Conservation (phyloP, 2,797 vertebrate genomes). For the Sebastes dallii region DNA sequence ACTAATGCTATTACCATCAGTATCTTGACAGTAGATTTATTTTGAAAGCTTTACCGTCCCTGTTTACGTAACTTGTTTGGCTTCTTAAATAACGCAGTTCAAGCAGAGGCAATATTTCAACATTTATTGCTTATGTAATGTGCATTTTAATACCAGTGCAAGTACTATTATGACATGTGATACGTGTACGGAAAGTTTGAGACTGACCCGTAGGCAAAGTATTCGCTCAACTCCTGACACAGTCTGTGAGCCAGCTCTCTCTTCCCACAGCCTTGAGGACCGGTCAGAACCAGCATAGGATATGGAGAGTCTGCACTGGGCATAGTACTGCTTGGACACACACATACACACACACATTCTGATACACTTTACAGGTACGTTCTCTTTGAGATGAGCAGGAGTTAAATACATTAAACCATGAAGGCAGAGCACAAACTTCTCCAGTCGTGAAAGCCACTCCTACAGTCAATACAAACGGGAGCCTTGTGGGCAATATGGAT, state of each 20-base stretch:
- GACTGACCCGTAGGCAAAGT: constrained; percentile 90
- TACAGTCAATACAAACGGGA: constrained; percentile 43
- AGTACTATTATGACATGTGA: background rate
- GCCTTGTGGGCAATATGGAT: constrained; percentile 45
- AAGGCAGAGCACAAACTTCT: constrained; percentile 12
- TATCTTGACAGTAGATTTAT: background rate
- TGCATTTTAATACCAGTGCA: background rate
- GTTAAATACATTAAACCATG: constrained; percentile 18
- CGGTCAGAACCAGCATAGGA: constrained; percentile 91
- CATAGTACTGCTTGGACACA: constrained; percentile 86
- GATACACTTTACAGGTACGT: background rate
- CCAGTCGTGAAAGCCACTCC: constrained; percentile 18
- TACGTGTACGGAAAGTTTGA: background rate
- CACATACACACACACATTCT: constrained; percentile 17
- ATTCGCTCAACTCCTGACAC: constrained; percentile 87
- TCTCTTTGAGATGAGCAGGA: background rate
- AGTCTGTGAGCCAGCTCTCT: constrained; percentile 88
- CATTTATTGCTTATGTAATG: background rate
- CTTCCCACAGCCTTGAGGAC: constrained; percentile 90
- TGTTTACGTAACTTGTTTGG: background rate
- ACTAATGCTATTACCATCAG: background rate
- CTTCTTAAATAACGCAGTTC: background rate
- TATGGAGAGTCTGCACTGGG: constrained; percentile 85
- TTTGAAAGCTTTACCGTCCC: background rate
- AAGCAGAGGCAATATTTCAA: background rate